These are phyloP conservation scores for Melanotaenia pygmaea DNA, from an alignment of 2,797 vertebrate species.

Conservation along the genomic window DNA sequence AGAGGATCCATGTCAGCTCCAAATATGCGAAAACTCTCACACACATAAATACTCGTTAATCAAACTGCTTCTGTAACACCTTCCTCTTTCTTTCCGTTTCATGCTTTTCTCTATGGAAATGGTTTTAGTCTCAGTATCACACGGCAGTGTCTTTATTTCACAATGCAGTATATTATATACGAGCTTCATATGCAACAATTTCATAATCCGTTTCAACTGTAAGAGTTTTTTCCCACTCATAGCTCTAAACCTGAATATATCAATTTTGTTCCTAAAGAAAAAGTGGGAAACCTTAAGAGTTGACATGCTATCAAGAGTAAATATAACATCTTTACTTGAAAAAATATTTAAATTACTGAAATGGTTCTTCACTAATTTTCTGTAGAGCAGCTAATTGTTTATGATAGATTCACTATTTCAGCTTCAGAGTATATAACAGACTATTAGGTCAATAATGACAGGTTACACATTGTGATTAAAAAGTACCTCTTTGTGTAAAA, in stretches of 20 bases:
- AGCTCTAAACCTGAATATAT: neutral
- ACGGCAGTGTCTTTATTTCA: neutral
- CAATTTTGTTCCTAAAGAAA: constrained; percentile 3
- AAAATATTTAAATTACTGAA: neutral
- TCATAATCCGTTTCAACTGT: neutral
- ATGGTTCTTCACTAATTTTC: neutral
- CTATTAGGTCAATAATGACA: constrained; percentile 4
- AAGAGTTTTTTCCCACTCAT: neutral
- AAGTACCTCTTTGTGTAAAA: constrained; percentile 25
- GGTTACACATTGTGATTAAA: constrained; percentile 12
- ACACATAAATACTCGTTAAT: constrained; percentile 12
- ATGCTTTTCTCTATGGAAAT: constrained; percentile 15
- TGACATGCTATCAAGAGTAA: constrained; percentile 1
- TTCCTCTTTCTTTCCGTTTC: constrained; percentile 15
- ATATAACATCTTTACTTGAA: neutral
- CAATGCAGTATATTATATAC: neutral
- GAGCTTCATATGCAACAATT: neutral
- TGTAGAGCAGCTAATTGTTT: constrained; percentile 11
- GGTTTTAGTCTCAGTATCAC: neutral
- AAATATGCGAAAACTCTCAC: constrained; percentile 53
- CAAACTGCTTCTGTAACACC: constrained; percentile 35
- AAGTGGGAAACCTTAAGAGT: neutral
- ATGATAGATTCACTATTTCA: neutral
- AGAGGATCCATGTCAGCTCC: constrained; percentile 63
- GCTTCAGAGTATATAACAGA: neutral